Percentiles rank a stretch among this genome's conserved stretches.
Conservation (phyloP, 1,140 invertebrate genomes). For the Drosophila pallidifrons region DNA sequence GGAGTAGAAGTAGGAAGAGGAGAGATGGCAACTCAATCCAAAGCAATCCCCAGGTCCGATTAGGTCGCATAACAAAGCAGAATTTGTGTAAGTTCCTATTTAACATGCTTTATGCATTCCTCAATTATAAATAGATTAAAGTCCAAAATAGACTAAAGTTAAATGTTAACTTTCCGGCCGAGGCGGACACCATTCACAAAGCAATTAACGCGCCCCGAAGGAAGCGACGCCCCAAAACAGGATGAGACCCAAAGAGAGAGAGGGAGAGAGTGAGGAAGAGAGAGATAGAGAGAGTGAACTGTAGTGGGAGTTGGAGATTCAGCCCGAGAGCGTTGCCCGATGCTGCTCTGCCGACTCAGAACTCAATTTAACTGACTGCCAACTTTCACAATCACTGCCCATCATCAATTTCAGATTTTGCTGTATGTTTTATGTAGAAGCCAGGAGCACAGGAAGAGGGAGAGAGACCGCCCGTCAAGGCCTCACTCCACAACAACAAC, state of each 20-base stretch:
- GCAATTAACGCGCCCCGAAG: constrained; percentile 76
- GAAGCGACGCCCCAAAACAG: neutral
- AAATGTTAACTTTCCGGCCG: constrained; percentile 82
- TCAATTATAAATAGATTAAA: constrained; percentile 83
- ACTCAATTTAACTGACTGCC: constrained; percentile 82
- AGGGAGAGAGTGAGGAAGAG: neutral
- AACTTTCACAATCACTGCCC: constrained; percentile 83
- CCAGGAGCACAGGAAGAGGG: neutral
- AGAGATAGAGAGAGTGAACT: neutral
- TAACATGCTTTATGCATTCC: constrained; percentile 82
- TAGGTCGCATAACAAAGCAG: constrained; percentile 80
- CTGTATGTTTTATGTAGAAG: constrained; percentile 81
- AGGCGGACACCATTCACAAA: constrained; percentile 82
- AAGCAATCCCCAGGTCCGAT: constrained; percentile 51
- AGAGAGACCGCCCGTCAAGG: constrained; percentile 50
- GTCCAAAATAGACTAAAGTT: constrained; percentile 83
- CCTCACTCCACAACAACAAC: neutral
- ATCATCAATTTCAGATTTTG: constrained; percentile 84
- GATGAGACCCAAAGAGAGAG: neutral
- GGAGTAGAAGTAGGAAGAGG: neutral
- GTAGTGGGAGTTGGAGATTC: neutral
- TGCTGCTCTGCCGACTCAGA: constrained; percentile 48
- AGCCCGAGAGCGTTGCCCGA: constrained; percentile 27
- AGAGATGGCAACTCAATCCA: constrained; percentile 31
- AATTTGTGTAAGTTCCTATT: constrained; percentile 83